A percentile compares a stretch with the other conserved stretches of the same genome.
Conservation (phyloP, 1,140 invertebrate species). For the Microplitis demolitor region DNA sequence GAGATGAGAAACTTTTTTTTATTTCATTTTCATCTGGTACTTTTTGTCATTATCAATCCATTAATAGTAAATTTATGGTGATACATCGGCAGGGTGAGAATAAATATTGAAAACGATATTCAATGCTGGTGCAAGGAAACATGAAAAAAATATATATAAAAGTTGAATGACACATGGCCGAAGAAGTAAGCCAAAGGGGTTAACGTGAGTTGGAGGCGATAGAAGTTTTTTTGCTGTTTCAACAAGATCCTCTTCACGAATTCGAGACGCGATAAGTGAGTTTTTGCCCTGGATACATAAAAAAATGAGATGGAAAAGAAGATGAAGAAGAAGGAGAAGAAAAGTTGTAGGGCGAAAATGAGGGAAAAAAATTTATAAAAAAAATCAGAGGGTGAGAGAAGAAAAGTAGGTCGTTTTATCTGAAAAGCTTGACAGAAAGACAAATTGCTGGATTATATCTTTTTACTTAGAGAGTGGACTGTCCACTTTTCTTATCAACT, state of each 20-base stretch:
- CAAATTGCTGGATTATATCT: background rate
- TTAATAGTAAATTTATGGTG: too few species aligned
- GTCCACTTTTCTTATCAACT: background rate
- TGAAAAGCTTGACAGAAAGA: slow-evolving; percentile 2
- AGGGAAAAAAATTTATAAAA: background rate
- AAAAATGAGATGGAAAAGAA: background rate
- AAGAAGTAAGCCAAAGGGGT: background rate
- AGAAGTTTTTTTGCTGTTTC: slow-evolving; percentile 6
- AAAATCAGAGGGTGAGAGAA: background rate
- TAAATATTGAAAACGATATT: too few species aligned
- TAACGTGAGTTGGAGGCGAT: background rate
- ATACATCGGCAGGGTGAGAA: too few species aligned
- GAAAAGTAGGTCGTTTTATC: slow-evolving; percentile 14
- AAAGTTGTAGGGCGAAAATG: background rate
- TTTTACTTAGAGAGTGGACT: background rate
- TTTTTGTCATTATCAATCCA: too few species aligned
- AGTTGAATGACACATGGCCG: background rate
- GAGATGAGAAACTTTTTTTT: too few species aligned
- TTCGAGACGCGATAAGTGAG: slow-evolving; percentile 1
- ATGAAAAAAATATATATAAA: background rate
- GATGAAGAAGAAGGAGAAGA: background rate
- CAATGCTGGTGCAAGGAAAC: too few species aligned
- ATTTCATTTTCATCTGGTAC: too few species aligned
- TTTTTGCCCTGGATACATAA: background rate
- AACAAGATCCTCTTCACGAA: background rate